Evolutionary conservation across 2,797 vertebrate species (phyloP).

Genomic region (Arremon aurantiirostris): DNA sequence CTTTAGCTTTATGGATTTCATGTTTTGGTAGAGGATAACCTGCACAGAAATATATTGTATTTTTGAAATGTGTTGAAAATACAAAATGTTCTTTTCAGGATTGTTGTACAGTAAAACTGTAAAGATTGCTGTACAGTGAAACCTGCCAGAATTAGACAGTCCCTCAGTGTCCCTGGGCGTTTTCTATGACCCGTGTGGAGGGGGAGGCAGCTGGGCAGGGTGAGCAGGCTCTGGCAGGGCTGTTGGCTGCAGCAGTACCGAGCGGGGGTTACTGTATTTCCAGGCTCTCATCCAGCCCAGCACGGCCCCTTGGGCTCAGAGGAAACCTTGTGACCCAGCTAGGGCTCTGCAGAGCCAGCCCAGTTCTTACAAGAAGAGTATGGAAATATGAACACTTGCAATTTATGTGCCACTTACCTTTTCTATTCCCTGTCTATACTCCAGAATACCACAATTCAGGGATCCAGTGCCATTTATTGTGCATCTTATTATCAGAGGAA

Average conservation of each 20-base stretch:
- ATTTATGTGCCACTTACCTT: background rate
- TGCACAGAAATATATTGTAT: background rate
- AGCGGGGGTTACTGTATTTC: background rate
- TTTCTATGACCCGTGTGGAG: background rate
- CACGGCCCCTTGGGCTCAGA: rapidly evolving
- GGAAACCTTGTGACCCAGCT: background rate
- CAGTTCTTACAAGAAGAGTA: background rate
- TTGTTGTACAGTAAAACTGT: background rate
- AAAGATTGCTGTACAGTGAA: background rate
- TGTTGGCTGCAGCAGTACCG: rapidly evolving
- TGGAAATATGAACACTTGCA: background rate
- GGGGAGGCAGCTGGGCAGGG: background rate
- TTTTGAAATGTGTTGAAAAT: background rate
- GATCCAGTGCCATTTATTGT: background rate
- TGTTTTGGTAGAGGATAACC: background rate
- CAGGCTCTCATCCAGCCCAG: background rate
- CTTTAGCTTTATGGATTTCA: background rate
- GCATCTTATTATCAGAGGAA: background rate
- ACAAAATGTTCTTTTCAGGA: background rate
- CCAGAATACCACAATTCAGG: background rate
- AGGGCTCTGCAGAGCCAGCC: background rate
- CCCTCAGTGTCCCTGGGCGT: rapidly evolving
- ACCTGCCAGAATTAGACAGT: background rate
- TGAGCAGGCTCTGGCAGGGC: background rate
- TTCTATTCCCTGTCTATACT: background rate